phyloP scores from a whole-genome alignment of 2,113 vertebrate genomes.

The Panthera tigris region DNA sequence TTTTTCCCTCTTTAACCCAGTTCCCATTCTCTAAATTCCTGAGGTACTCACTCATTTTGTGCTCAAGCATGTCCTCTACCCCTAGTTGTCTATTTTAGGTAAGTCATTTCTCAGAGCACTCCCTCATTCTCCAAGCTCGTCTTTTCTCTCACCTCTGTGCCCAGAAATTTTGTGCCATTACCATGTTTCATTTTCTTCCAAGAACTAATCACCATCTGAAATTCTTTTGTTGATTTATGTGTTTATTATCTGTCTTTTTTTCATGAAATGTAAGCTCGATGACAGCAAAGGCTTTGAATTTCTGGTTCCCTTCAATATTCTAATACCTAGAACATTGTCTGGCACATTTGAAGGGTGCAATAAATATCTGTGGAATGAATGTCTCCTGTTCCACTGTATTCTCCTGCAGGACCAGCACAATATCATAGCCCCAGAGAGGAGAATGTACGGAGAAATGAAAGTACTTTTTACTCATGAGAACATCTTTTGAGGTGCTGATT shows the following conservation, averaged over 20 bases:
- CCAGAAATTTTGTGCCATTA: not conserved
- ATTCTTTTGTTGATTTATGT: not conserved
- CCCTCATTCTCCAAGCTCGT: not conserved
- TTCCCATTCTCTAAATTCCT: not conserved
- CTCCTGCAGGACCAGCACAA: not conserved
- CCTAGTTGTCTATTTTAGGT: not conserved
- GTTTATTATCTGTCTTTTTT: not conserved
- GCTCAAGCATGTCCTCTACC: not conserved
- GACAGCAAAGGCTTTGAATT: not conserved
- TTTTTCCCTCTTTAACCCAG: not conserved
- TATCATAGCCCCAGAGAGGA: not conserved
- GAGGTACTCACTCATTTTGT: not conserved
- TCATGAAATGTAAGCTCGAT: not conserved
- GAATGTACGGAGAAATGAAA: not conserved
- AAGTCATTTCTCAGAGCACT: not conserved
- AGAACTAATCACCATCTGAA: not conserved
- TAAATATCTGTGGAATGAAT: not conserved
- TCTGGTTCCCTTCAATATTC: not conserved
- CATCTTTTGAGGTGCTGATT: not conserved
- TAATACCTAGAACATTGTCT: not conserved
- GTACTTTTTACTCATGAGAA: not conserved
- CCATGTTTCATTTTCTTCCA: not conserved
- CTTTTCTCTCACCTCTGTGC: not conserved
- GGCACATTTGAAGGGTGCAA: accelerated
- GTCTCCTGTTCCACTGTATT: not conserved